Evolutionary conservation across 2,797 vertebrate species (phyloP).

Genomic region (Tokudaia muenninki): DNA sequence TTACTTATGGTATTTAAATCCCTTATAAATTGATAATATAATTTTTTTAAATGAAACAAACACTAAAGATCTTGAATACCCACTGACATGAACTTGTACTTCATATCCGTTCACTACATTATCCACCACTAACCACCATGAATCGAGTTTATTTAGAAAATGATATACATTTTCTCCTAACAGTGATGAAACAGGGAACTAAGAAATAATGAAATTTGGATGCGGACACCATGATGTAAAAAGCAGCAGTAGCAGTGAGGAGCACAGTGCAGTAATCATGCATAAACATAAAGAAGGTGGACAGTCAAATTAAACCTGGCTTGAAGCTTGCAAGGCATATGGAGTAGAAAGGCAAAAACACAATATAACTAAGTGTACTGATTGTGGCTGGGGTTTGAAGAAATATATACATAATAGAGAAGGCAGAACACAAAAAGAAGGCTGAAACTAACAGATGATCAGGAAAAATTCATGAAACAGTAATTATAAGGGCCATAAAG

Average conservation of each 20-base stretch:
- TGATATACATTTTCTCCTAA: not conserved
- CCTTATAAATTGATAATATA: not conserved
- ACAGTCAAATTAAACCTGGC: not conserved
- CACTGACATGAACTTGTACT: not conserved
- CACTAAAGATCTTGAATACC: not conserved
- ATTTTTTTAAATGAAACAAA: not conserved
- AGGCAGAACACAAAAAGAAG: not conserved
- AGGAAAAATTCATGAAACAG: not conserved
- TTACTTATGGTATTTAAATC: not conserved
- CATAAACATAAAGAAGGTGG: not conserved
- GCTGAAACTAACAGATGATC: not conserved
- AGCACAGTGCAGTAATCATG: no score
- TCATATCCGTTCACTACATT: not conserved
- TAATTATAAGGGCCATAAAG: not conserved
- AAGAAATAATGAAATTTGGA: not conserved
- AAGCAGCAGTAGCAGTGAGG: not conserved
- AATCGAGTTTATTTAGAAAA: not conserved
- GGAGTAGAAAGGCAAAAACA: not conserved
- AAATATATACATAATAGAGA: not conserved
- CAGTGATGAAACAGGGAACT: not conserved
- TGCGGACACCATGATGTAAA: not conserved
- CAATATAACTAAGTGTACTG: not conserved
- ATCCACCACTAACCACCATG: not conserved
- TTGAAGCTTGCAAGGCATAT: not conserved
- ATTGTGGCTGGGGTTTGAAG: not conserved